These are phyloP conservation scores for Macrosteles quadrilineatus DNA, from an alignment of 1,140 invertebrate genomes.

Conservation along the genomic window DNA sequence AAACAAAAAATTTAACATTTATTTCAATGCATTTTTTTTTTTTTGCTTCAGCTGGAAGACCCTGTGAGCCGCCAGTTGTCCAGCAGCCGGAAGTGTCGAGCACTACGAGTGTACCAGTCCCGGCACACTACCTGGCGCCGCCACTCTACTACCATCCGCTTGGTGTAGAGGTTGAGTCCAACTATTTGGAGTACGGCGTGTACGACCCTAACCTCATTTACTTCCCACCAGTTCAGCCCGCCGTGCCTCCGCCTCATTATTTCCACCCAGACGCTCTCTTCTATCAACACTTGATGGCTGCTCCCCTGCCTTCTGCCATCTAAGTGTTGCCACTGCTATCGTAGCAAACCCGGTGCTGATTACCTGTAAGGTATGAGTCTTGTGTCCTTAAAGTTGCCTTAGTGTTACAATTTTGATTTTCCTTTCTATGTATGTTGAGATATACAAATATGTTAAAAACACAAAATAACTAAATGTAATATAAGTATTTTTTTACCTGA, in stretches of 20 bases:
- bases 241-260: conserved; percentile 18
- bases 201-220: conserved; percentile 19
- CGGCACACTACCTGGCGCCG: background rate
- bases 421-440: too few species aligned
- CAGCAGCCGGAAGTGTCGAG: conserved; percentile 32
- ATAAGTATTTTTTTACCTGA: too few species aligned
- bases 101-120: conserved; percentile 6
- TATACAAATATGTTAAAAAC: too few species aligned
- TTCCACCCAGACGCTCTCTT: conserved; percentile 22
- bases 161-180: background rate
- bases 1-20: too few species aligned
- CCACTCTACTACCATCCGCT: conserved; percentile 10
- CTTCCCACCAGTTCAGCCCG: background rate
- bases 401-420: too few species aligned
- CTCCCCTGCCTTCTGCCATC: background rate
- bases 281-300: conserved; percentile 13
- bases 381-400: too few species aligned
- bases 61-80: conserved; percentile 17
- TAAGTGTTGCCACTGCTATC: too few species aligned
- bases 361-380: too few species aligned
- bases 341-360: too few species aligned
- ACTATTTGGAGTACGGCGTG: conserved; percentile 26
- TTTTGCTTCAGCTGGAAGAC: background rate
- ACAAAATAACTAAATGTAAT: too few species aligned
- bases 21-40: too few species aligned